A percentile compares a stretch with the other conserved stretches of the same genome.
Evolutionary conservation across 1,140 invertebrate genomes (phyloP).

Genomic region (Cherax destructor): DNA sequence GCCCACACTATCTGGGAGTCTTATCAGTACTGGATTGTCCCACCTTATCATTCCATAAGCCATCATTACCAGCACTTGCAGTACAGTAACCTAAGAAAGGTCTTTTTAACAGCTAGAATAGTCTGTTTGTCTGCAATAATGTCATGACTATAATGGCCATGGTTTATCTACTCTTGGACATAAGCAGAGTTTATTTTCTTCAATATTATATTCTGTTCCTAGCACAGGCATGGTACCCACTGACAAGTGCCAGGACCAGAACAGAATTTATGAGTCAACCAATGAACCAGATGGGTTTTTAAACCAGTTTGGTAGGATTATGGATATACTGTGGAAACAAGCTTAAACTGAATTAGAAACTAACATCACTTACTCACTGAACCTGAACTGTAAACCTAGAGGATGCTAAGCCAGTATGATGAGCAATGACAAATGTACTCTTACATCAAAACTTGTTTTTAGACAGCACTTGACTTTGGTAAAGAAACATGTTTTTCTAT

Average conservation of each 20-base stretch:
- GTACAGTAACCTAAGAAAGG: not conserved
- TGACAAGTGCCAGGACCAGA: not conserved
- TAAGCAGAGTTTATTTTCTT: not conserved
- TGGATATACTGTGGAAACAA: not conserved
- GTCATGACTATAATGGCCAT: constrained; percentile 40
- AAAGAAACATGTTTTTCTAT: too few relatives aligned
- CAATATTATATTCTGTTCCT: not conserved
- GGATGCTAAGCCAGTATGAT: too few relatives aligned
- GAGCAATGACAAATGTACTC: too few relatives aligned
- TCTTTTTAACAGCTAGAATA: not conserved
- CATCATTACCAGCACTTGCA: constrained; percentile 45
- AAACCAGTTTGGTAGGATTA: not conserved
- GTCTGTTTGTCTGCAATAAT: constrained; percentile 20
- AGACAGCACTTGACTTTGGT: too few relatives aligned
- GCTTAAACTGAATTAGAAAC: not conserved
- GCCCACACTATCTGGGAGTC: too few relatives aligned
- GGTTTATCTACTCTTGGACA: not conserved
- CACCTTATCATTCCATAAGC: constrained; percentile 44
- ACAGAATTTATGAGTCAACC: not conserved
- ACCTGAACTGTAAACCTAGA: too few relatives aligned
- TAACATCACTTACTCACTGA: not conserved
- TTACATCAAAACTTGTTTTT: too few relatives aligned
- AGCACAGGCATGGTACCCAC: not conserved
- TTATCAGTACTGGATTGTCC: too few relatives aligned
- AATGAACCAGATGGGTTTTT: not conserved